A percentile compares a stretch with the other conserved stretches of the same genome.
These are phyloP conservation scores for Microctonus hyperodae DNA, from an alignment of 2,888 invertebrate genomes.

Conservation along the genomic window DNA sequence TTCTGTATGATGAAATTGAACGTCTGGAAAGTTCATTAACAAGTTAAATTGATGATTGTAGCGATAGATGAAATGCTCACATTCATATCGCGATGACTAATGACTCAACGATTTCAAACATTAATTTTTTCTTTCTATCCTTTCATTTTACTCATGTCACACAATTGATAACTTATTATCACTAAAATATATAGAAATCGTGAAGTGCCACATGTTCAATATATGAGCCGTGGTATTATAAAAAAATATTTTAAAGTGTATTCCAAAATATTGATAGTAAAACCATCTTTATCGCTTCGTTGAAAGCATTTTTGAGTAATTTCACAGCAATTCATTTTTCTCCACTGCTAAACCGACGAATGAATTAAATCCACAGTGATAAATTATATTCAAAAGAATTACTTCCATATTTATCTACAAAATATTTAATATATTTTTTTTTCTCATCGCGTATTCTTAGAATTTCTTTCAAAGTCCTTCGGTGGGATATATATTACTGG, in stretches of 20 bases:
- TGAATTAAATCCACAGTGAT: too few species aligned
- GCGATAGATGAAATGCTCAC: constrained; percentile 13
- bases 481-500: background rate
- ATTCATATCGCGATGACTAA: constrained; percentile 20
- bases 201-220: background rate
- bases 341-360: too few species aligned
- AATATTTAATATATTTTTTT: too few species aligned
- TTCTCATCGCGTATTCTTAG: background rate
- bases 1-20: constrained; percentile 35
- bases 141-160: background rate
- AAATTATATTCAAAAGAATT: too few species aligned
- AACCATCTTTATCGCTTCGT: background rate
- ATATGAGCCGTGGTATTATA: background rate
- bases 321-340: background rate
- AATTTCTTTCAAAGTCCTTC: background rate
- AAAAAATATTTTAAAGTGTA: background rate
- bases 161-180: background rate
- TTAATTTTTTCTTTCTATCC: constrained; percentile 3
- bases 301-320: background rate
- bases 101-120: constrained; percentile 13
- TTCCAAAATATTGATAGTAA: background rate
- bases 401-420: too few species aligned
- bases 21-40: constrained; percentile 48
- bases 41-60: constrained; percentile 35
- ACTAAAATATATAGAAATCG: background rate